These are phyloP conservation scores for Poicephalus gulielmi DNA, from an alignment of 2,113 vertebrate genomes.

Conservation along the genomic window DNA sequence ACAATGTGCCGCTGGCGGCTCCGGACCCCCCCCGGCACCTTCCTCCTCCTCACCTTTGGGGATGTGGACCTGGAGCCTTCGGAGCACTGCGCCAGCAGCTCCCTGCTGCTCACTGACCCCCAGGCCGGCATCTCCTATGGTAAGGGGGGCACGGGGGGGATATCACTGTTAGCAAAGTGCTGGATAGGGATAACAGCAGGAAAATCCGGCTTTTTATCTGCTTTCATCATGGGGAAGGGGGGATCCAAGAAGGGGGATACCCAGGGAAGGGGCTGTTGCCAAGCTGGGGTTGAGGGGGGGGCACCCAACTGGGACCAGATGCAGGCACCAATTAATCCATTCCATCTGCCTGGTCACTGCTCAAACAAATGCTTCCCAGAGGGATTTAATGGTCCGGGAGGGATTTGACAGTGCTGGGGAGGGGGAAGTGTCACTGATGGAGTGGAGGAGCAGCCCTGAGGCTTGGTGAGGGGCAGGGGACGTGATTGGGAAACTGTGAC, in stretches of 20 bases:
- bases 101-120: slow-evolving; percentile 73
- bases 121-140: slow-evolving; percentile 64
- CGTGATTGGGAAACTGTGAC: accelerated
- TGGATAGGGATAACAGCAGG: neutral
- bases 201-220: neutral
- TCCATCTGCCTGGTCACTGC: accelerated
- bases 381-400: neutral
- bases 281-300: accelerated
- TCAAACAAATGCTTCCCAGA: neutral
- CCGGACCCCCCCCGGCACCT: slow-evolving; percentile 62
- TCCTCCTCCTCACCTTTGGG: slow-evolving; percentile 77
- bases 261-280: neutral
- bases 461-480: neutral
- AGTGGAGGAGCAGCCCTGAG: neutral
- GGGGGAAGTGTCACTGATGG: accelerated
- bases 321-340: neutral
- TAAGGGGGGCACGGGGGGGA: slow-evolving; percentile 26
- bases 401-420: neutral
- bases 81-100: slow-evolving; percentile 75
- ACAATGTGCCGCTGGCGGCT: slow-evolving; percentile 79
- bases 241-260: neutral
- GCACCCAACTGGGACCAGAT: neutral
- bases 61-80: slow-evolving; percentile 85
- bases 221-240: neutral
- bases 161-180: neutral